A percentile compares a stretch with the other conserved stretches of the same genome.
Conservation (phyloP, 2,113 vertebrate species). For the Himantopus leucocephalus region DNA sequence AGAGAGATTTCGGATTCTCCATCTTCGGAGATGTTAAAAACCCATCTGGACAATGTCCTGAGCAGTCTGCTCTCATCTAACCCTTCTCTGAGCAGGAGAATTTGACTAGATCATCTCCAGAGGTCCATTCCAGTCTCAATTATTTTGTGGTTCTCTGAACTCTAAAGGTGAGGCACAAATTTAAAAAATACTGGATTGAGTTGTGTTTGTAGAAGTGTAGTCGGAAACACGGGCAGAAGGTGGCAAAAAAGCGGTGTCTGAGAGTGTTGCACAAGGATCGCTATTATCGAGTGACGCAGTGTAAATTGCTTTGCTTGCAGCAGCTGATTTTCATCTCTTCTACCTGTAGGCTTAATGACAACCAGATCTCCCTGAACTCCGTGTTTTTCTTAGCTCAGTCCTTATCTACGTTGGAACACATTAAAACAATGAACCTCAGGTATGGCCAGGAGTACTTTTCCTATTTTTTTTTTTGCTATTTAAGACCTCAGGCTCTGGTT, state of each 20-base stretch:
- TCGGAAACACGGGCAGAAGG: not conserved
- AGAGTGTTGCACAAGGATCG: not conserved
- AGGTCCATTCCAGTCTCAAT: not conserved
- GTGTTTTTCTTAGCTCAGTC: constrained; percentile 68
- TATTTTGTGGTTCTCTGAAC: not conserved
- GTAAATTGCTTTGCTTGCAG: not conserved
- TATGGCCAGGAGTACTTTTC: constrained; percentile 40
- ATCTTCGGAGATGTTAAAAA: not conserved
- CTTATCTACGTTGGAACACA: constrained; percentile 52
- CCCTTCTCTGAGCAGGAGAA: not conserved
- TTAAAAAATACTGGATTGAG: not conserved
- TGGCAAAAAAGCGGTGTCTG: not conserved
- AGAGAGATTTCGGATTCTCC: not conserved
- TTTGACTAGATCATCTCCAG: not conserved
- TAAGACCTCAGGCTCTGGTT: not conserved
- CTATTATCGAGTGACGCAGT: accelerated
- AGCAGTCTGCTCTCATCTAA: not conserved
- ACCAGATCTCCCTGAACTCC: constrained; percentile 70
- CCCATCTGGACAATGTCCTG: not conserved
- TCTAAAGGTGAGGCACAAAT: not conserved
- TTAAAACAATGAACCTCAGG: constrained; percentile 77
- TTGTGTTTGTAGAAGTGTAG: not conserved
- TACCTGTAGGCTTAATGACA: constrained; percentile 77
- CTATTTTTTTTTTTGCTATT: not conserved
- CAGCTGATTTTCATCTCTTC: not conserved